Evolutionary conservation across 2,797 vertebrate species (phyloP), one percentile per base, ranked within the genome.

Genomic region (Myotis pilosus): DNA sequence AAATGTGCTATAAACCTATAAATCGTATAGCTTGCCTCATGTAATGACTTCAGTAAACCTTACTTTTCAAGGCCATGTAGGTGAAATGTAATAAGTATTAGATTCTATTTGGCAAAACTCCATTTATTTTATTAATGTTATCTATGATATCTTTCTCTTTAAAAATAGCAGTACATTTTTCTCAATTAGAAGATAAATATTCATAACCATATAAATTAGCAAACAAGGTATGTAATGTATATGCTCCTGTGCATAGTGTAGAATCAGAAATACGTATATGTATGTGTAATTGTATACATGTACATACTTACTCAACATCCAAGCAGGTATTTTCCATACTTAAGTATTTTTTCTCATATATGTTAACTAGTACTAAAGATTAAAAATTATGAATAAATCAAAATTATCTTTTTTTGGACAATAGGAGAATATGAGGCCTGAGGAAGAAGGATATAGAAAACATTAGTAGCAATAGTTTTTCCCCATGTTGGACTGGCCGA

Each of bases 111-210:
- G 44, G 22, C 64, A 83, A 80, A 89, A 71, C 33, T 87, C 44
- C 33, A 53, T 72, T 82, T 10, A 22, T 91, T 94, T 91, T 75
- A 87, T 87, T 78, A 88, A 41, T 57, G n/a, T 82, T 82, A 55
- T 80, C 16, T 95, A 19, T 87, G 16, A 10, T 68, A 60, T 30
- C 22, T 47, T 90, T 93, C 47, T 85, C 2, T 75, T 93, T 64
- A 87, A 90, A 89, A 92, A 33, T 38, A 93, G 49, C 30, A 87
- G 6, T 74, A 16, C 8, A 68, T 66, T 91, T 80, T 62, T 80
- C 30, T 83, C 71, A 68, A 17, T 81, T 5, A 78, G 88, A 88
- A 71, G 47, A 85, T 80, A 93, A 69, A 69, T 90, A 66, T 30
- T 87, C 1, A 85, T 71, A n/a, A 36, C 23, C 3, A 33, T 47